Evolutionary conservation across 2,113 vertebrate species (phyloP).

Genomic region (Leuciscus idus): DNA sequence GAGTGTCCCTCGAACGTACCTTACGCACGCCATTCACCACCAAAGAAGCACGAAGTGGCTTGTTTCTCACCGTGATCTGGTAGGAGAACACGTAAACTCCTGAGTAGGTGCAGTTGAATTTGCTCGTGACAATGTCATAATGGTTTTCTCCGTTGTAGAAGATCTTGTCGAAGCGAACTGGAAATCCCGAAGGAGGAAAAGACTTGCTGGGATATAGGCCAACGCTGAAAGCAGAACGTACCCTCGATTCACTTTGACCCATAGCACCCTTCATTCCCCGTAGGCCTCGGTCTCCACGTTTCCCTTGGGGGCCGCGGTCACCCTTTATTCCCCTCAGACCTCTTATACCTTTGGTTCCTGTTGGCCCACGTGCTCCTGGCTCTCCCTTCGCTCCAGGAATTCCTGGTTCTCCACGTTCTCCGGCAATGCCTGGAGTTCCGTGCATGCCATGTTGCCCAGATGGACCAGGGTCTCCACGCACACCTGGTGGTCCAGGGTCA

Average conservation of each 20-base stretch:
- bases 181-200: conserved; percentile 87
- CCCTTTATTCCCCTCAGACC: conserved; percentile 85
- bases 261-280: conserved; percentile 85
- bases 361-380: conserved; percentile 73
- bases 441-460: conserved; percentile 77
- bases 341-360: conserved; percentile 79
- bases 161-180: conserved; percentile 90
- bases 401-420: conserved; percentile 82
- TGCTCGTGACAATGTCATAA: conserved; percentile 83
- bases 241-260: conserved; percentile 67
- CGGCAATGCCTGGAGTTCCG: conserved; percentile 79
- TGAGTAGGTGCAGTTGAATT: conserved; percentile 86
- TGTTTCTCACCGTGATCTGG: conserved; percentile 90
- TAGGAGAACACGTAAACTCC: conserved; percentile 93
- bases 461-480: conserved; percentile 84
- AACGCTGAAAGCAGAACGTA: conserved; percentile 88
- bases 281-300: conserved; percentile 82
- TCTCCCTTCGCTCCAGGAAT: conserved; percentile 86
- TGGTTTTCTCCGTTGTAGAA: conserved; percentile 87
- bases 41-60: conserved; percentile 85
- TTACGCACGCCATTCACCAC: conserved; percentile 83
- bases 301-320: conserved; percentile 82
- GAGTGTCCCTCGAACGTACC: conserved; percentile 86
- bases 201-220: conserved; percentile 87
- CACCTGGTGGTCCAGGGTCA: conserved; percentile 79